phyloP scores from a whole-genome alignment of 2,113 vertebrate genomes.

The Potamarius usumacintae region DNA sequence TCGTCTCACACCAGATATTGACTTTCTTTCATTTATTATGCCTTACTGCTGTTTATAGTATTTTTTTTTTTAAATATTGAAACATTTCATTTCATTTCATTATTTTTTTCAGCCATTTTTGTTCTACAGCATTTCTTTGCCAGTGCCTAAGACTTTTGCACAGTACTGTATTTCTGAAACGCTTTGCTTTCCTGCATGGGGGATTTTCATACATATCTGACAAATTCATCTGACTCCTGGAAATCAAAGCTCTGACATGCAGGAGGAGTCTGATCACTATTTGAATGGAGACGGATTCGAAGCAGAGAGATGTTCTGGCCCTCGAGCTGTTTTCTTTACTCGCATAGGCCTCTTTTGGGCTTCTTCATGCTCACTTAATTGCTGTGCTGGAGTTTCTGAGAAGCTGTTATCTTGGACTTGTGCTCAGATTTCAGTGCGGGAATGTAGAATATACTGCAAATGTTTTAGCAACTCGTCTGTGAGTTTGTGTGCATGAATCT shows the following conservation, averaged over 20 bases:
- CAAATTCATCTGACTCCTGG: neutral
- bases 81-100: no score
- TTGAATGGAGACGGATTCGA: conserved; percentile 13
- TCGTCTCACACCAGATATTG: no score
- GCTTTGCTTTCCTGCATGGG: neutral
- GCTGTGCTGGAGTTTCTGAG: neutral
- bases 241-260: neutral
- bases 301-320: conserved; percentile 9
- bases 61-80: no score
- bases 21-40: no score
- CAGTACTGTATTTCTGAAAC: neutral
- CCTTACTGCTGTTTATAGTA: no score
- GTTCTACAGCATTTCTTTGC: fast-evolving
- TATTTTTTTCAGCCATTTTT: no score
- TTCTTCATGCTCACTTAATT: conserved; percentile 25
- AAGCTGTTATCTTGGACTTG: neutral
- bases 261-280: neutral
- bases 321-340: conserved; percentile 30
- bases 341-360: conserved; percentile 10
- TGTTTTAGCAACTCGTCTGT: neutral
- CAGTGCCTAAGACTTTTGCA: no score
- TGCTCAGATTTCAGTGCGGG: neutral
- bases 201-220: neutral
- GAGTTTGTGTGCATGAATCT: neutral
- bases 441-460: neutral